Percentiles rank a stretch among this genome's conserved stretches.
phyloP scores from a whole-genome alignment of 1,140 invertebrate species.

The Oncopeltus fasciatus region DNA sequence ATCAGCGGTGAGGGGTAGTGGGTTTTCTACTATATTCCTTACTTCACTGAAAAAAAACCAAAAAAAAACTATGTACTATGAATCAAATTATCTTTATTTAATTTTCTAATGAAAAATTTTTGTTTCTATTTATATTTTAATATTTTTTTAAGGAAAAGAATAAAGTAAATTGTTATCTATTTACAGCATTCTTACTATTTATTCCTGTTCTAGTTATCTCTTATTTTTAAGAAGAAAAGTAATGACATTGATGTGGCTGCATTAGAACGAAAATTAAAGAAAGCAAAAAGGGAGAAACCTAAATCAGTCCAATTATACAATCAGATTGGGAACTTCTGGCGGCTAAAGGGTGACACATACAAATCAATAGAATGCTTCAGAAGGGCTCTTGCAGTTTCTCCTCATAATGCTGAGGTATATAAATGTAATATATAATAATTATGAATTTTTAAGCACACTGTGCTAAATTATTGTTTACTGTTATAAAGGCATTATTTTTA shows the following conservation, averaged over 20 bases:
- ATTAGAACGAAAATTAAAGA: constrained; percentile 51
- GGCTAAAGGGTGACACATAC: constrained; percentile 69
- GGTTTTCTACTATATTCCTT: too few relatives aligned
- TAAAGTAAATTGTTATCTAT: neutral
- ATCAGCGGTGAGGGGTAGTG: too few relatives aligned
- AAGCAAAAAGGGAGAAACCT: constrained; percentile 70
- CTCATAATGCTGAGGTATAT: constrained; percentile 68
- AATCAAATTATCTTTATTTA: too few relatives aligned
- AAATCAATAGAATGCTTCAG: constrained; percentile 78
- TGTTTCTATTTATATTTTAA: neutral
- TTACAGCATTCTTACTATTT: constrained; percentile 23
- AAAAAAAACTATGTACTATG: too few relatives aligned
- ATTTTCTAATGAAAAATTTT: too few relatives aligned
- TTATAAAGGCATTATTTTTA: too few relatives aligned
- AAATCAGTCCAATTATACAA: constrained; percentile 74
- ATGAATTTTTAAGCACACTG: too few relatives aligned
- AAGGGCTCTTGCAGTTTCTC: constrained; percentile 64
- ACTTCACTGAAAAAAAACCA: too few relatives aligned
- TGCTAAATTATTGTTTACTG: too few relatives aligned
- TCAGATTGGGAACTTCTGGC: constrained; percentile 78
- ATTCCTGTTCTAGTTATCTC: constrained; percentile 36
- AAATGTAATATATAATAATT: too few relatives aligned
- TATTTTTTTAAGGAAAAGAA: neutral
- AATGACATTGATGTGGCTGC: constrained; percentile 62
- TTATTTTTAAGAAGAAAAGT: constrained; percentile 62